A percentile compares a stretch with the other conserved stretches of the same genome.
These are phyloP conservation scores for Alitta virens DNA, from an alignment of 2,888 invertebrate genomes.

Conservation along the genomic window DNA sequence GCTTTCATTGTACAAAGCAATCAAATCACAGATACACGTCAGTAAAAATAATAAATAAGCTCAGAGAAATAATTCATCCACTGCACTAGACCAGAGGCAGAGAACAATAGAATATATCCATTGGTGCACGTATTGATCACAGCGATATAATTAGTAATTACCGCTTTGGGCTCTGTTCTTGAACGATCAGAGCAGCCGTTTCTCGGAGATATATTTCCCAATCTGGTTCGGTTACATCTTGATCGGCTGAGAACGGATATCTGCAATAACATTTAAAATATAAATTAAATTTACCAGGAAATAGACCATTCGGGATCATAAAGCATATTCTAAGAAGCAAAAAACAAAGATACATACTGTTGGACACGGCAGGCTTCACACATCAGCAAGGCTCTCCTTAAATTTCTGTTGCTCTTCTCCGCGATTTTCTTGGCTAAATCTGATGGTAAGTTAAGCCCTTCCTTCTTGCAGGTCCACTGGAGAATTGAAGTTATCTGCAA, in stretches of 20 bases:
- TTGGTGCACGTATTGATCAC: too few species aligned
- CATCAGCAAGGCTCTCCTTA: constrained; percentile 88
- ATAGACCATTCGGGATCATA: too few species aligned
- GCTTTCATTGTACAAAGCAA: too few species aligned
- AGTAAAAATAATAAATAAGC: too few species aligned
- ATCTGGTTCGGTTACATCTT: constrained; percentile 82
- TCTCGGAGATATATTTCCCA: constrained; percentile 87
- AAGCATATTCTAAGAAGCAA: too few species aligned
- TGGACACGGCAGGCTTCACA: constrained; percentile 90
- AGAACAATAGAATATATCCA: too few species aligned
- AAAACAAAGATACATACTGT: constrained; percentile 60
- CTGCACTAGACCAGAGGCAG: too few species aligned
- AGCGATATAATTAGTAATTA: constrained; percentile 25
- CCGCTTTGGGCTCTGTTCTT: constrained; percentile 79
- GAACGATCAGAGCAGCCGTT: constrained; percentile 80
- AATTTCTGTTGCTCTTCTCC: constrained; percentile 78
- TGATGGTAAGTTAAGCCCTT: constrained; percentile 73
- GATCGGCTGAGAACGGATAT: constrained; percentile 73
- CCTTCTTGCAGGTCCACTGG: constrained; percentile 59
- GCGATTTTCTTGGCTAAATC: constrained; percentile 78
- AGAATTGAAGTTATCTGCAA: constrained; percentile 48
- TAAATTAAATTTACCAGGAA: too few species aligned
- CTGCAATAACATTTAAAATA: too few species aligned
- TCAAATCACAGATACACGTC: too few species aligned
- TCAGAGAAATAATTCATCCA: too few species aligned